Evolutionary conservation across 2,797 vertebrate genomes (phyloP).

Genomic region (Anabas testudineus): DNA sequence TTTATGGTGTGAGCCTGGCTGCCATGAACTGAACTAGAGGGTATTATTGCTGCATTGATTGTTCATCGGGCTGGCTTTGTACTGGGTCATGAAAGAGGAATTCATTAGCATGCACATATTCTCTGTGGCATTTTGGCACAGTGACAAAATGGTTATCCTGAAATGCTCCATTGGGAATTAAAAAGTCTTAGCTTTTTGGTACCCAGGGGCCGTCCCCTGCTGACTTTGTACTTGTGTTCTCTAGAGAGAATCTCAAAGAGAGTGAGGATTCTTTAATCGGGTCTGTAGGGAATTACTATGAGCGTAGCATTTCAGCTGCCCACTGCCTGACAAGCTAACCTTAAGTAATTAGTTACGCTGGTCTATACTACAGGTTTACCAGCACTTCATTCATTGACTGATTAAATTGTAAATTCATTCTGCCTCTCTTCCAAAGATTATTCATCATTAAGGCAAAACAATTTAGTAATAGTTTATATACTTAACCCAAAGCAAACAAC

Average conservation of each 20-base stretch:
- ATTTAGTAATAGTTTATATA: constrained; percentile 1
- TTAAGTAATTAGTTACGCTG: constrained; percentile 17
- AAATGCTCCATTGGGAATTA: constrained; percentile 65
- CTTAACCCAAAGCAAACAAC: constrained; percentile 23
- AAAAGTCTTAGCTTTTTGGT: constrained; percentile 48
- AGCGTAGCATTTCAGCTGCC: constrained; percentile 4
- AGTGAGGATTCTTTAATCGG: constrained; percentile 10
- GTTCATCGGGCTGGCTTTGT: constrained; percentile 55
- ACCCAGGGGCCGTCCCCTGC: constrained; percentile 38
- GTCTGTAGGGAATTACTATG: constrained; percentile 13
- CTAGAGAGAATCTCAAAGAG: constrained; percentile 34
- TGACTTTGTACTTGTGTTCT: constrained; percentile 37
- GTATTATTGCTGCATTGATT: constrained; percentile 63
- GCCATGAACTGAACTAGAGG: constrained; percentile 53
- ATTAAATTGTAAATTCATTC: constrained; percentile 2
- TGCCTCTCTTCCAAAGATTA: background rate
- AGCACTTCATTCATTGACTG: constrained; percentile 1
- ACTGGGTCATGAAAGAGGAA: constrained; percentile 52
- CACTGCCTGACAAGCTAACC: constrained; percentile 5
- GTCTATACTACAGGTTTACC: background rate
- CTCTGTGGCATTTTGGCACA: constrained; percentile 70
- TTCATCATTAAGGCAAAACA: background rate
- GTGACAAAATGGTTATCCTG: constrained; percentile 61
- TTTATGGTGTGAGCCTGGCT: constrained; percentile 49
- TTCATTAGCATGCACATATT: constrained; percentile 74